Percentiles rank a stretch among this genome's conserved stretches.
Conservation (phyloP, 2,113 vertebrate species). For the Laterallus jamaicensis region DNA sequence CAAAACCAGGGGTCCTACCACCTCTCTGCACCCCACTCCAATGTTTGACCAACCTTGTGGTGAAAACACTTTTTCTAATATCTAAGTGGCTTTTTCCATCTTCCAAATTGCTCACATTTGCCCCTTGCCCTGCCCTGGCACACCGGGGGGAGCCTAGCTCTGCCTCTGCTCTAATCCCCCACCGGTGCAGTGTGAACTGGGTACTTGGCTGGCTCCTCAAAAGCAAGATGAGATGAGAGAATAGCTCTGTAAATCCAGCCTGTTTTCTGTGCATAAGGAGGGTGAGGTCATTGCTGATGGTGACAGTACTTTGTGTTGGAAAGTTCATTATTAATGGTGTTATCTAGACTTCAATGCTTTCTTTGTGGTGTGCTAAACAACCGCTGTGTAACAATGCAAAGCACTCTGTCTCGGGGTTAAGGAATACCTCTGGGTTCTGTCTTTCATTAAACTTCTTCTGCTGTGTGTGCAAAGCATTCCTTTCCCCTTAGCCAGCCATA, state of each 20-base stretch:
- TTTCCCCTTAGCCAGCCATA: conserved; percentile 17
- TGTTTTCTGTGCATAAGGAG: background rate
- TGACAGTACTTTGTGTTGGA: background rate
- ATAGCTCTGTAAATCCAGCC: background rate
- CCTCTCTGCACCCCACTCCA: background rate
- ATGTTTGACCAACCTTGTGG: background rate
- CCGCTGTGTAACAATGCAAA: background rate
- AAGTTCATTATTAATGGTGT: conserved; percentile 28
- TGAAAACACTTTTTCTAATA: background rate
- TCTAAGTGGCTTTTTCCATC: background rate
- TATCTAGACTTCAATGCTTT: background rate
- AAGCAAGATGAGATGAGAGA: background rate
- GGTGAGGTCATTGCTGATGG: background rate
- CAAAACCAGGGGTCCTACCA: background rate
- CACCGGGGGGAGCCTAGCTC: background rate
- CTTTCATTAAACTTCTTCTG: conserved; percentile 25
- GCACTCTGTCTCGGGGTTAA: background rate
- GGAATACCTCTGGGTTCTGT: conserved; percentile 23
- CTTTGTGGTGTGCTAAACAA: background rate
- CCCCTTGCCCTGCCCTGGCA: background rate
- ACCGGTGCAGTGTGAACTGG: background rate
- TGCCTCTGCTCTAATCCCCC: background rate
- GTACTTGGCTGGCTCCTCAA: background rate
- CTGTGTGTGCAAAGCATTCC: conserved; percentile 28
- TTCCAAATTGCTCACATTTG: background rate